These are phyloP conservation scores for Ichneumoninae sp. DNA, from an alignment of 2,888 invertebrate species.

Conservation along the genomic window DNA sequence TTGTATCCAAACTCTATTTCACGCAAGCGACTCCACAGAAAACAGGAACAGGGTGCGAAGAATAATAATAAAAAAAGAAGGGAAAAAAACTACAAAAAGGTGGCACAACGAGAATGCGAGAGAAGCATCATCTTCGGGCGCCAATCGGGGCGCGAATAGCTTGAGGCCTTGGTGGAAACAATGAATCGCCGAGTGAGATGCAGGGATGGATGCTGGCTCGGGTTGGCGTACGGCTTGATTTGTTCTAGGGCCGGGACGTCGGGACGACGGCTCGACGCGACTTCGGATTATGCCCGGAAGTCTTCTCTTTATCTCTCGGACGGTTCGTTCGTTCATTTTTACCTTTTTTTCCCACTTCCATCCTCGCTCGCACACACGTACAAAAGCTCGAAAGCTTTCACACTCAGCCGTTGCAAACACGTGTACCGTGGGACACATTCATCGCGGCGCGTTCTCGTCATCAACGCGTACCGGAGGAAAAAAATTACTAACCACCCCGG, in stretches of 20 bases:
- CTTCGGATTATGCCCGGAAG: conserved; percentile 83
- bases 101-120: conserved; percentile 48
- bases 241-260: conserved; percentile 78
- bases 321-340: conserved; percentile 48
- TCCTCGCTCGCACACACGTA: conserved; percentile 50
- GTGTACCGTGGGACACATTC: conserved; percentile 56
- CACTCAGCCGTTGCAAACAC: conserved; percentile 56
- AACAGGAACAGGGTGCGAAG: conserved; percentile 36
- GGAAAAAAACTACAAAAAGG: neutral
- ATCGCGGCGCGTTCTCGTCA: conserved; percentile 56
- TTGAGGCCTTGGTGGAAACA: conserved; percentile 52
- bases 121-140: conserved; percentile 72
- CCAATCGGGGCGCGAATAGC: conserved; percentile 72
- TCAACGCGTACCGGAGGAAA: conserved; percentile 56
- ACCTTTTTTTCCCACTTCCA: conserved; percentile 38
- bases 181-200: conserved; percentile 12
- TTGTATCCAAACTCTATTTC: neutral
- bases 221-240: conserved; percentile 79
- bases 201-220: conserved; percentile 42
- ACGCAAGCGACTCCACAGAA: conserved; percentile 27
- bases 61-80: neutral
- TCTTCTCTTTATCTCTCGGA: conserved; percentile 80
- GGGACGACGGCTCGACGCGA: conserved; percentile 72
- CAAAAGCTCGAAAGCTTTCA: conserved; percentile 26
- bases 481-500: conserved; percentile 54